A percentile compares a stretch with the other conserved stretches of the same genome.
These are phyloP conservation scores for Bombus affinis DNA, from an alignment of 1,140 invertebrate genomes.

Conservation along the genomic window DNA sequence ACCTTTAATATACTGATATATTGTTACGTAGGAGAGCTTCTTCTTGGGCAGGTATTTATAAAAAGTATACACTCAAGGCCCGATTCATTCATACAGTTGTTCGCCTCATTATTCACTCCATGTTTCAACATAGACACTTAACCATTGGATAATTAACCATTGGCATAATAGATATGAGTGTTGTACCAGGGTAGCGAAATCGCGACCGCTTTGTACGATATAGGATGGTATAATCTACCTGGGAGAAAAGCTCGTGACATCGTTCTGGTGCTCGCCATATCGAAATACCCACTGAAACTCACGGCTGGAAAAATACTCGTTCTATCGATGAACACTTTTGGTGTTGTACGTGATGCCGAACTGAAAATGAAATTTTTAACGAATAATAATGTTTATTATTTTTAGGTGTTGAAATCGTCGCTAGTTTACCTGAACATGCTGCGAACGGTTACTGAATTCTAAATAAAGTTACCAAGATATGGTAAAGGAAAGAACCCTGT, in stretches of 20 bases:
- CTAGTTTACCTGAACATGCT: slow-evolving; percentile 34
- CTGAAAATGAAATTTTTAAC: neutral
- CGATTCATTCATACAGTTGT: neutral
- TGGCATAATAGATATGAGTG: neutral
- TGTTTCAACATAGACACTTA: slow-evolving; percentile 2
- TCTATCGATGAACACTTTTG: slow-evolving; percentile 54
- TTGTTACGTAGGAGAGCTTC: slow-evolving; percentile 71
- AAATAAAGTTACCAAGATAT: neutral
- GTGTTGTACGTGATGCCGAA: slow-evolving; percentile 32
- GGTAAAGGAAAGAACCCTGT: neutral
- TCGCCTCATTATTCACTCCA: neutral
- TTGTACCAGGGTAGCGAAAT: slow-evolving; percentile 52
- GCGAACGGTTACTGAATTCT: slow-evolving; percentile 8
- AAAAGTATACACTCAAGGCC: neutral
- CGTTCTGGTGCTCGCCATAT: slow-evolving; percentile 49
- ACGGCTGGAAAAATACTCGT: slow-evolving; percentile 55
- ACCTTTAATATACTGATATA: slow-evolving; percentile 69
- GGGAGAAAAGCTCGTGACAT: slow-evolving; percentile 33
- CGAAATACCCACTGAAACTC: slow-evolving; percentile 54
- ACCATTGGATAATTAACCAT: neutral
- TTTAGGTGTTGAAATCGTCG: slow-evolving; percentile 53
- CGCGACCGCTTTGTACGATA: slow-evolving; percentile 33
- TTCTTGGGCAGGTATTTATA: slow-evolving; percentile 61
- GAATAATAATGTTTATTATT: neutral
- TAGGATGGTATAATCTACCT: slow-evolving; percentile 54